Conservation (phyloP, 2,797 vertebrate species). For the Toxotes lorentzi region DNA sequence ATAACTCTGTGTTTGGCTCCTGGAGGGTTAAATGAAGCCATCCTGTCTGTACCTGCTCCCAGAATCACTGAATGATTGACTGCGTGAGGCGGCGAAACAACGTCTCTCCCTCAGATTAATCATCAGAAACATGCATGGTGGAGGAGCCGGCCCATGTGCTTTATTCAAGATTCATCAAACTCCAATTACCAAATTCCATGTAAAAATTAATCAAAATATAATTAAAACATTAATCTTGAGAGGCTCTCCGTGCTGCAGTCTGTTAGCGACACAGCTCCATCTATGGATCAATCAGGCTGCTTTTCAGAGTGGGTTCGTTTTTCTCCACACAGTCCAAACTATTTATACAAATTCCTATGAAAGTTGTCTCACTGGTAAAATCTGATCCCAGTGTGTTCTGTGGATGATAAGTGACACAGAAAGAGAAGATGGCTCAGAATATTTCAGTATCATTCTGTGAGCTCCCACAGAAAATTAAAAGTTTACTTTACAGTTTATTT, state of each 20-base stretch:
- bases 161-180: conserved; percentile 67
- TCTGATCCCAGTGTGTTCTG: no score
- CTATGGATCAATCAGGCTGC: conserved; percentile 32
- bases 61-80: conserved; percentile 41
- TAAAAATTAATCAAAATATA: conserved; percentile 64
- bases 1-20: background rate
- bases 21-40: conserved; percentile 13
- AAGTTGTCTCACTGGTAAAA: no score
- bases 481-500: no score
- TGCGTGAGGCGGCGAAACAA: conserved; percentile 23
- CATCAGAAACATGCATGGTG: conserved; percentile 36
- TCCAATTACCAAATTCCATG: conserved; percentile 55
- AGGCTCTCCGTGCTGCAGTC: conserved; percentile 18
- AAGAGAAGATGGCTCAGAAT: no score
- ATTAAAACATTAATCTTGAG: conserved; percentile 71
- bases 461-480: no score
- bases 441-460: no score
- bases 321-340: background rate
- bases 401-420: no score
- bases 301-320: background rate
- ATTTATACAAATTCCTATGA: no score
- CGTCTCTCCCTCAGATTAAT: conserved; percentile 33
- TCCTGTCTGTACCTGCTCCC: conserved; percentile 7
- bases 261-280: conserved; percentile 49
- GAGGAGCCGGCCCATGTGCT: conserved; percentile 38